A percentile compares a stretch with the other conserved stretches of the same genome.
phyloP scores from a whole-genome alignment of 2,888 invertebrate genomes.

The Drosophila subquinaria region DNA sequence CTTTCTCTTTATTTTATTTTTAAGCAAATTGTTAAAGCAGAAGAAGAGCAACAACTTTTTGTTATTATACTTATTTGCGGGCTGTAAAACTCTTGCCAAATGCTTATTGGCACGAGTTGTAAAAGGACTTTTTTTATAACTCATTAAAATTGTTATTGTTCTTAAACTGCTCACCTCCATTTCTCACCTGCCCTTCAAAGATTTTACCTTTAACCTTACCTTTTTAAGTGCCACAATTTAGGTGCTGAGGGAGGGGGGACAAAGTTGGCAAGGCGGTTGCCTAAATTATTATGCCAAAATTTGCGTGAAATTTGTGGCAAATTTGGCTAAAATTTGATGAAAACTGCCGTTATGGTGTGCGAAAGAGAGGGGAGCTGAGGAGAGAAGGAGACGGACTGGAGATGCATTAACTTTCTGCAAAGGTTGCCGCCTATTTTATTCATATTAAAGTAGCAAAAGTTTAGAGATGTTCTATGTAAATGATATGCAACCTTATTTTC shows the following conservation, averaged over 20 bases:
- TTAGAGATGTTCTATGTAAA: constrained; percentile 22
- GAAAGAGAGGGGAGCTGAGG: neutral
- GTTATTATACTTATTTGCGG: constrained; percentile 20
- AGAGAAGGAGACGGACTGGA: neutral
- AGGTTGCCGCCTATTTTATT: constrained; percentile 44
- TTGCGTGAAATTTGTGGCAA: constrained; percentile 47
- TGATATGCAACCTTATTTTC: constrained; percentile 51
- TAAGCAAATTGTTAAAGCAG: neutral
- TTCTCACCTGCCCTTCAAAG: constrained; percentile 31
- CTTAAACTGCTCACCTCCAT: constrained; percentile 3
- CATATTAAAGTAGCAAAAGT: constrained; percentile 52
- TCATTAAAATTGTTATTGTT: constrained; percentile 75
- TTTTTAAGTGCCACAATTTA: constrained; percentile 21
- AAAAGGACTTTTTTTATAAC: constrained; percentile 68
- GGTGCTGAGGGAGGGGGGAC: neutral
- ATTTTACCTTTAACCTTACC: constrained; percentile 29
- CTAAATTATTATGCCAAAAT: constrained; percentile 48
- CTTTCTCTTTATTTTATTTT: constrained; percentile 3
- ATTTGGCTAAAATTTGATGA: constrained; percentile 36
- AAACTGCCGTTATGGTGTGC: constrained; percentile 18
- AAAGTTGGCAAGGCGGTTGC: constrained; percentile 3
- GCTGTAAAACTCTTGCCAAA: constrained; percentile 28
- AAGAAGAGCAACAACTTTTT: constrained; percentile 8
- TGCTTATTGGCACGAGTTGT: constrained; percentile 35
- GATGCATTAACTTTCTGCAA: constrained; percentile 20